These are phyloP conservation scores for Propsilocerus akamusi DNA, from an alignment of 1,140 invertebrate genomes.

Conservation along the genomic window DNA sequence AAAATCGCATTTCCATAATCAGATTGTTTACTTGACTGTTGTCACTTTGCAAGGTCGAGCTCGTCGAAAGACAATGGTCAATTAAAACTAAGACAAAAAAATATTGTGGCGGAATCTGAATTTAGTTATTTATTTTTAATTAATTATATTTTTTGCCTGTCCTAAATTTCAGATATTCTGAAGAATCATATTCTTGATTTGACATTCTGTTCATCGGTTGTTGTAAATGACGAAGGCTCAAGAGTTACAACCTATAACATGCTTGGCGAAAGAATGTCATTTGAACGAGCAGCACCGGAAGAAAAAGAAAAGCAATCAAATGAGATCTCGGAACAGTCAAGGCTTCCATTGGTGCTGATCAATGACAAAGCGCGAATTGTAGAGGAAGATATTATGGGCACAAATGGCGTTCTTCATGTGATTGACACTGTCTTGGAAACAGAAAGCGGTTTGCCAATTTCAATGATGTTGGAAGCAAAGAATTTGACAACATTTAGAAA, in stretches of 20 bases:
- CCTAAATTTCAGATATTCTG: slow-evolving; percentile 34
- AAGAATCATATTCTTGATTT: slow-evolving; percentile 43
- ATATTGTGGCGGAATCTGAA: too few relatives aligned
- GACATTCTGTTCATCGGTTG: slow-evolving; percentile 40
- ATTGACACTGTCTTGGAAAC: slow-evolving; percentile 45
- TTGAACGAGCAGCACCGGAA: slow-evolving; percentile 28
- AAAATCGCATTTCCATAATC: too few relatives aligned
- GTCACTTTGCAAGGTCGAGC: background rate
- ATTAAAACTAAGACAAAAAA: too few relatives aligned
- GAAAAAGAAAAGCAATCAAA: slow-evolving; percentile 11
- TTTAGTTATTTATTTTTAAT: background rate
- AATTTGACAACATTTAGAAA: slow-evolving; percentile 29
- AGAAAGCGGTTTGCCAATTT: slow-evolving; percentile 25
- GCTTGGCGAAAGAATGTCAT: slow-evolving; percentile 27
- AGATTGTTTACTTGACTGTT: too few relatives aligned
- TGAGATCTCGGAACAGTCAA: slow-evolving; percentile 9
- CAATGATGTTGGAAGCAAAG: slow-evolving; percentile 24
- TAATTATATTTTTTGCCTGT: background rate
- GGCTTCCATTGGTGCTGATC: slow-evolving; percentile 18
- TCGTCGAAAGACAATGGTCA: background rate
- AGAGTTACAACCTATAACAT: slow-evolving; percentile 31
- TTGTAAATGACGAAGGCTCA: slow-evolving; percentile 32
- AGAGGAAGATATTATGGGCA: slow-evolving; percentile 32
- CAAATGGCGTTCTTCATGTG: slow-evolving; percentile 49
- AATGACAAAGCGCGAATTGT: slow-evolving; percentile 26